Evolutionary conservation across 2,888 invertebrate species (phyloP).

Genomic region (Apotomis betuletana): DNA sequence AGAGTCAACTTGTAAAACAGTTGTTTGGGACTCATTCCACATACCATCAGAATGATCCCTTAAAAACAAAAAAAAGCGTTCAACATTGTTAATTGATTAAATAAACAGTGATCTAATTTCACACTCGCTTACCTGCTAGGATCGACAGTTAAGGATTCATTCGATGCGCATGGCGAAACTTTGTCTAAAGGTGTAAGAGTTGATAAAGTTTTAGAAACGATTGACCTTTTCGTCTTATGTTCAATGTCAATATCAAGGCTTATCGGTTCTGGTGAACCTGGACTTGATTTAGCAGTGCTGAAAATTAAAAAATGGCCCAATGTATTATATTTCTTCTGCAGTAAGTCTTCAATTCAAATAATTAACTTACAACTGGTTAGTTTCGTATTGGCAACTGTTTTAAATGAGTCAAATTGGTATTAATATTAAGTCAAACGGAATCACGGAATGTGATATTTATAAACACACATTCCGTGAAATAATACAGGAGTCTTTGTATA

Average conservation of each 20-base stretch:
- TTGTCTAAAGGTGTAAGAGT: constrained; percentile 78
- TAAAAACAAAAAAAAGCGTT: constrained; percentile 17
- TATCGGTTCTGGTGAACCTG: constrained; percentile 84
- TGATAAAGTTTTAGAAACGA: constrained; percentile 65
- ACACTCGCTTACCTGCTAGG: constrained; percentile 75
- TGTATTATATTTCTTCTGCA: not conserved
- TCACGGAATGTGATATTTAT: no score
- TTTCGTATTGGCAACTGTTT: no score
- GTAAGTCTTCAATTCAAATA: no score
- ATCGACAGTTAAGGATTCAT: constrained; percentile 92
- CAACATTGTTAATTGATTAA: not conserved
- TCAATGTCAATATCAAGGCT: constrained; percentile 57
- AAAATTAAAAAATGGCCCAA: constrained; percentile 47
- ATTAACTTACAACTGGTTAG: no score
- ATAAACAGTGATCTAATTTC: no score
- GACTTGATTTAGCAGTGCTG: constrained; percentile 85
- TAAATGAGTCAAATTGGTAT: no score
- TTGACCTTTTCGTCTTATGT: constrained; percentile 63
- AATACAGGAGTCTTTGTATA: no score
- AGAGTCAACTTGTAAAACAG: constrained; percentile 90
- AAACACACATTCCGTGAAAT: no score
- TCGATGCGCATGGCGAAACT: constrained; percentile 90
- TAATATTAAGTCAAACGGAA: no score
- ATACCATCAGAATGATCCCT: constrained; percentile 93
- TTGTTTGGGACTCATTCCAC: constrained; percentile 95